Evolutionary conservation across 1,140 invertebrate genomes (phyloP).

Genomic region (Drosophila pruinosa): DNA sequence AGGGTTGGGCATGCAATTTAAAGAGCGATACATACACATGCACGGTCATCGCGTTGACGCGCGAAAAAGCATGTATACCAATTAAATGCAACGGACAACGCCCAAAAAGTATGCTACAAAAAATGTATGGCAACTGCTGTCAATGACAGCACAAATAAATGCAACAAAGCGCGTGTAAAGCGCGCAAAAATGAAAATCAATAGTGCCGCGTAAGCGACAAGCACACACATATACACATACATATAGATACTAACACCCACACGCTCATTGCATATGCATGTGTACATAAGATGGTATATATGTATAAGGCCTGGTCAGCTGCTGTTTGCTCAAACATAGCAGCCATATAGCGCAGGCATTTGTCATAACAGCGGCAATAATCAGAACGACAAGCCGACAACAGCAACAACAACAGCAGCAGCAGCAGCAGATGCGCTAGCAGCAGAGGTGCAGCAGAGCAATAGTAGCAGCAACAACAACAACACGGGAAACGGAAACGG

Average conservation of each 20-base stretch:
- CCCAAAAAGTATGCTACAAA: constrained; percentile 61
- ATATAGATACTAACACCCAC: constrained; percentile 7
- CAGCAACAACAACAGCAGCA: constrained; percentile 15
- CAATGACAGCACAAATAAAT: constrained; percentile 78
- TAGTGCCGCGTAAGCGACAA: constrained; percentile 38
- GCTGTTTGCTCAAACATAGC: constrained; percentile 11
- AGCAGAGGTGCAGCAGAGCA: constrained; percentile 46
- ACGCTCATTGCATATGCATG: not conserved
- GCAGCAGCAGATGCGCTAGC: constrained; percentile 1
- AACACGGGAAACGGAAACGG: constrained; percentile 72
- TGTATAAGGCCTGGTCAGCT: constrained; percentile 30
- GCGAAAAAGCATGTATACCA: constrained; percentile 59
- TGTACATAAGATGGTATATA: not conserved
- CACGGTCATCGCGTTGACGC: constrained; percentile 26
- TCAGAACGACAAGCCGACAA: constrained; percentile 50
- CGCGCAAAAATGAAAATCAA: constrained; percentile 77
- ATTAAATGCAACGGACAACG: constrained; percentile 77
- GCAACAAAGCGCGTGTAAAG: constrained; percentile 73
- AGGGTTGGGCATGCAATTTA: constrained; percentile 10
- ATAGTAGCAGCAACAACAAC: constrained; percentile 37
- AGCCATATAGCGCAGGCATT: constrained; percentile 38
- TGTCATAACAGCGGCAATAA: constrained; percentile 71
- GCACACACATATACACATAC: constrained; percentile 1
- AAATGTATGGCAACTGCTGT: constrained; percentile 62
- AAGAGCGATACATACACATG: constrained; percentile 4